Conservation (phyloP, 1,140 invertebrate species). For the Lepidurus couesii region DNA sequence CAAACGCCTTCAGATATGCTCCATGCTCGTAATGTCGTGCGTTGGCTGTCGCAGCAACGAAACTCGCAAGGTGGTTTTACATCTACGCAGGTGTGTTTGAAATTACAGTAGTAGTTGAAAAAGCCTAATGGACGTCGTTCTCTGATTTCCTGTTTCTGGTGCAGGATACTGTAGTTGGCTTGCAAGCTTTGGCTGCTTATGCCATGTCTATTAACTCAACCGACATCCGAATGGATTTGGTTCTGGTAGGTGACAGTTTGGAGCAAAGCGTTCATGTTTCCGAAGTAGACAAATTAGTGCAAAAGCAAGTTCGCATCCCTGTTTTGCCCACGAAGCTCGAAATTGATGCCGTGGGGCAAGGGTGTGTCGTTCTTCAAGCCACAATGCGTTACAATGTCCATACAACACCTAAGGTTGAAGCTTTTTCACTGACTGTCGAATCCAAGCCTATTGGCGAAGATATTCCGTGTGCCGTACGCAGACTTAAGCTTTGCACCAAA, state of each 20-base stretch:
- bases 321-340: constrained; percentile 48
- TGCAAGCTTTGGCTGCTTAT: constrained; percentile 59
- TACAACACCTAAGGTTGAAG: constrained; percentile 44
- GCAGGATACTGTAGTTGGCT: constrained; percentile 59
- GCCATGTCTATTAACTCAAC: constrained; percentile 45
- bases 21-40: constrained; percentile 52
- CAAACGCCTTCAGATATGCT: constrained; percentile 55
- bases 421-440: constrained; percentile 45
- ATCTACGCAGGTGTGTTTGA: constrained; percentile 51
- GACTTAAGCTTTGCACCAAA: constrained; percentile 44
- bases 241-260: constrained; percentile 43
- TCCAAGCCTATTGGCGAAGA: constrained; percentile 41
- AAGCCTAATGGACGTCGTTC: too few relatives aligned
- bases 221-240: constrained; percentile 45
- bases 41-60: constrained; percentile 66
- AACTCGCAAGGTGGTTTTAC: constrained; percentile 71
- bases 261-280: constrained; percentile 43
- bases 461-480: constrained; percentile 45
- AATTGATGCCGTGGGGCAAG: constrained; percentile 51
- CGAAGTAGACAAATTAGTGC: constrained; percentile 47
- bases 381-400: constrained; percentile 52
- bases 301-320: constrained; percentile 45
- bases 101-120: background rate
- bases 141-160: constrained; percentile 37
- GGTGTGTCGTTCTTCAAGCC: constrained; percentile 55